Conservation (phyloP, 2,888 invertebrate genomes). For the Hyposoter didymator region DNA sequence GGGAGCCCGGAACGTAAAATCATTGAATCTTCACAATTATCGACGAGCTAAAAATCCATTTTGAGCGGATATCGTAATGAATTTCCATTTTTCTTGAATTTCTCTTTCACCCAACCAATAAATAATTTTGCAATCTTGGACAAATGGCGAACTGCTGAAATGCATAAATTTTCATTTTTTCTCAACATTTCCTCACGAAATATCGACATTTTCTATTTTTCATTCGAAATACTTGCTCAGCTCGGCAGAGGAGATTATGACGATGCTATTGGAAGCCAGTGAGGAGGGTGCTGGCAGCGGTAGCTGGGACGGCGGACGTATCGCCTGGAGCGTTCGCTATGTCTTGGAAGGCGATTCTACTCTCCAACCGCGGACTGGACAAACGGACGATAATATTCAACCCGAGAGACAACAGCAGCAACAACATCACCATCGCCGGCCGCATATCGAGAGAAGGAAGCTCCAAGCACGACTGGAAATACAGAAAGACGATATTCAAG, state of each 20-base stretch:
- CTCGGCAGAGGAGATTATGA: conserved; percentile 92
- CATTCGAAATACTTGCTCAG: conserved; percentile 67
- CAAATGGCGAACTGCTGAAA: background rate
- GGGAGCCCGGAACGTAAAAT: background rate
- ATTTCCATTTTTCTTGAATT: background rate
- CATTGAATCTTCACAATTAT: background rate
- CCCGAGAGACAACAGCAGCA: conserved; percentile 76
- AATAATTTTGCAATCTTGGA: too few relatives aligned
- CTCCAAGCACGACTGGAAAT: conserved; percentile 94
- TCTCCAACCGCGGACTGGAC: conserved; percentile 77
- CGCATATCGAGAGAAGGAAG: conserved; percentile 85
- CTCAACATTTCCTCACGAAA: background rate
- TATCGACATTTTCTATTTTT: conserved; percentile 18
- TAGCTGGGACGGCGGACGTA: conserved; percentile 92
- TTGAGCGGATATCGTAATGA: background rate
- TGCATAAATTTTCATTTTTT: background rate
- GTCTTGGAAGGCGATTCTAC: conserved; percentile 87
- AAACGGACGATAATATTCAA: conserved; percentile 72
- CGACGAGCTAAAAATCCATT: background rate
- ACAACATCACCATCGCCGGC: conserved; percentile 78
- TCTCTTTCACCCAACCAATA: too few relatives aligned
- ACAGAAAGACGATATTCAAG: conserved; percentile 97
- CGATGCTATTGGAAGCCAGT: conserved; percentile 95
- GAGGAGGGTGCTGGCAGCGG: conserved; percentile 89
- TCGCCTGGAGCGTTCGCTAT: conserved; percentile 94